Conservation (phyloP, 2,797 vertebrate genomes). For the Lagorchestes hirsutus region DNA sequence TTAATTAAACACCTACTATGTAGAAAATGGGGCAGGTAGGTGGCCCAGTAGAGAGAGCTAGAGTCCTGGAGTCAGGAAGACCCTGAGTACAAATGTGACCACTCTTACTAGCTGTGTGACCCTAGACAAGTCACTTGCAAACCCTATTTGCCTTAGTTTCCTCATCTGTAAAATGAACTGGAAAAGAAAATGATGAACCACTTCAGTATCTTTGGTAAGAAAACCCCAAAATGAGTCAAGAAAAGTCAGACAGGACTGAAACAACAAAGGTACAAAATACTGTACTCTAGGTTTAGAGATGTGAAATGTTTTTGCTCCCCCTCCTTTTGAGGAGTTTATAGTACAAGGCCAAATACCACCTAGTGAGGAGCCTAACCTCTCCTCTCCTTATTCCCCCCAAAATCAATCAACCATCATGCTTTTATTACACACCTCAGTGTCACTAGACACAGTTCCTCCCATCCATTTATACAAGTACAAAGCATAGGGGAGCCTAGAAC, state of each 20-base stretch:
- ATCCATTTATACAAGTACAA: background rate
- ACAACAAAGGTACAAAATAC: background rate
- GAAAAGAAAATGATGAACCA: background rate
- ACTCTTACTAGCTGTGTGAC: background rate
- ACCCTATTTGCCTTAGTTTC: background rate
- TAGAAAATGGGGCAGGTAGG: background rate
- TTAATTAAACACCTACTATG: background rate
- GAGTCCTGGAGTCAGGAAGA: background rate
- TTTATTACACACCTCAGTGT: background rate
- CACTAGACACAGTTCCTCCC: background rate
- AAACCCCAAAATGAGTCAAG: background rate
- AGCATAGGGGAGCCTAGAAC: background rate
- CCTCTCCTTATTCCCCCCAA: background rate
- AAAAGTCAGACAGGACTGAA: background rate
- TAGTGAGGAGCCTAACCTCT: background rate
- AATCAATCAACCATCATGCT: background rate
- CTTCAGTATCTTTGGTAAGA: background rate
- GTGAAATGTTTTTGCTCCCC: background rate
- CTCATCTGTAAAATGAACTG: background rate
- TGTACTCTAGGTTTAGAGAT: background rate
- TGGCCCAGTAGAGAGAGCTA: background rate
- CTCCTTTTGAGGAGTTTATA: background rate
- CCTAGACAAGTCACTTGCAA: background rate
- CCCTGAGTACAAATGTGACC: background rate
- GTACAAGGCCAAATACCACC: background rate